Evolutionary conservation across 2,797 vertebrate species (phyloP).

Genomic region (Sebastes taczanowskii): DNA sequence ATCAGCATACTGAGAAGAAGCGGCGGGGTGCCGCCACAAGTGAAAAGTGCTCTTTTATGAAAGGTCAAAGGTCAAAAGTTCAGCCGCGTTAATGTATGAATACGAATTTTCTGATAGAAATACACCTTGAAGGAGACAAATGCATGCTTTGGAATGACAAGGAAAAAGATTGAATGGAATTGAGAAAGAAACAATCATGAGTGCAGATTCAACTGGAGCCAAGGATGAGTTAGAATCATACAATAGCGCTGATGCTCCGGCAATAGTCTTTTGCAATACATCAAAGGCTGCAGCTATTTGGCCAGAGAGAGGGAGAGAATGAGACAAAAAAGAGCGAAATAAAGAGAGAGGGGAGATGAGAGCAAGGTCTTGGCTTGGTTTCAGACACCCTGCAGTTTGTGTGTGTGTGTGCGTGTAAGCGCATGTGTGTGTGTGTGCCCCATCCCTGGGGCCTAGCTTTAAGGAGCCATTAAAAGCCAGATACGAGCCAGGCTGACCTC

Average conservation of each 20-base stretch:
- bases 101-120: conserved; percentile 8
- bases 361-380: conserved; percentile 68
- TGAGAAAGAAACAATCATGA: conserved; percentile 36
- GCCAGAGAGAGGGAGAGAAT: conserved; percentile 33
- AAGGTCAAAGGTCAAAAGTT: conserved; percentile 50
- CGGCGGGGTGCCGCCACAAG: conserved; percentile 36
- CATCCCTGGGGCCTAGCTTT: conserved; percentile 72
- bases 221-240: conserved; percentile 54
- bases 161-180: conserved; percentile 16
- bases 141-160: conserved; percentile 2
- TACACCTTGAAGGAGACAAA: neutral
- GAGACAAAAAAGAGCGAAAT: conserved; percentile 50
- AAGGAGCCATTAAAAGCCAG: conserved; percentile 81
- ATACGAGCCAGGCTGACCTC: conserved; percentile 76
- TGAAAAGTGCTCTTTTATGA: conserved; percentile 35
- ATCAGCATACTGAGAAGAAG: conserved; percentile 63
- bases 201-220: conserved; percentile 20
- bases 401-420: neutral
- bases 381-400: conserved; percentile 55
- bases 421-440: conserved; percentile 19
- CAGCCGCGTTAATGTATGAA: neutral
- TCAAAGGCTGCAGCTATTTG: conserved; percentile 59
- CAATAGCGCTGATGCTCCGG: conserved; percentile 49
- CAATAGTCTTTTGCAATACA: conserved; percentile 61
- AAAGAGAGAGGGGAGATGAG: conserved; percentile 45